Percentiles rank a stretch among this genome's conserved stretches.
Conservation (phyloP, 2,888 invertebrate genomes). For the Dioctria rufipes region DNA sequence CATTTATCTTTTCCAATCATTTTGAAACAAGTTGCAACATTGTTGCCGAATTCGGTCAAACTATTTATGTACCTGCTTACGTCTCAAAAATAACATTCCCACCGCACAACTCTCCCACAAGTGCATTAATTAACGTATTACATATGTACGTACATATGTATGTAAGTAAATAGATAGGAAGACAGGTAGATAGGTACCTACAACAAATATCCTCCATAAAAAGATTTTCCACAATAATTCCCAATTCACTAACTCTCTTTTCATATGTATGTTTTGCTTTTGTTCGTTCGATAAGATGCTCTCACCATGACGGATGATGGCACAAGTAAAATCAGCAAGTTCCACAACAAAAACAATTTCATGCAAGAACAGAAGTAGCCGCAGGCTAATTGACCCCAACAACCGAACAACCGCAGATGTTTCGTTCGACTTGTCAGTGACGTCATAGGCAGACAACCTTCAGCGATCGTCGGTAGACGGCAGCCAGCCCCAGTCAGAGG, state of each 20-base stretch:
- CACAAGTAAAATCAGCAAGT: neutral
- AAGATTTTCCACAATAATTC: neutral
- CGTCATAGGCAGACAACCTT: conserved; percentile 56
- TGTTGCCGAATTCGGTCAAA: neutral
- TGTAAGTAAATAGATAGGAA: too few relatives aligned
- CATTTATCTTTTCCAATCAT: neutral
- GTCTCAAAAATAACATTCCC: neutral
- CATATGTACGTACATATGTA: neutral
- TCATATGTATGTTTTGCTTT: neutral
- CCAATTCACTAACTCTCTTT: neutral
- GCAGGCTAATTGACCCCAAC: conserved; percentile 40
- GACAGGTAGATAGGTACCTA: too few relatives aligned
- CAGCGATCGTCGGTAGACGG: conserved; percentile 48
- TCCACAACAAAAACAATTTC: conserved; percentile 16
- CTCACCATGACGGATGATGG: neutral
- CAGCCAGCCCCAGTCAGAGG: neutral
- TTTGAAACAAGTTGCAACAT: neutral
- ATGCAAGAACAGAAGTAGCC: conserved; percentile 18
- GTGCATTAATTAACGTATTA: neutral
- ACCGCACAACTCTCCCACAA: neutral
- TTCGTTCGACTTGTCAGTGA: conserved; percentile 30
- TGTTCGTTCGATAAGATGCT: neutral
- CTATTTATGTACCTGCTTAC: neutral
- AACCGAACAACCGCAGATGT: conserved; percentile 37
- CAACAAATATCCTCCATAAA: neutral